Conservation (phyloP, 2,113 vertebrate genomes). For the Cervus canadensis region DNA sequence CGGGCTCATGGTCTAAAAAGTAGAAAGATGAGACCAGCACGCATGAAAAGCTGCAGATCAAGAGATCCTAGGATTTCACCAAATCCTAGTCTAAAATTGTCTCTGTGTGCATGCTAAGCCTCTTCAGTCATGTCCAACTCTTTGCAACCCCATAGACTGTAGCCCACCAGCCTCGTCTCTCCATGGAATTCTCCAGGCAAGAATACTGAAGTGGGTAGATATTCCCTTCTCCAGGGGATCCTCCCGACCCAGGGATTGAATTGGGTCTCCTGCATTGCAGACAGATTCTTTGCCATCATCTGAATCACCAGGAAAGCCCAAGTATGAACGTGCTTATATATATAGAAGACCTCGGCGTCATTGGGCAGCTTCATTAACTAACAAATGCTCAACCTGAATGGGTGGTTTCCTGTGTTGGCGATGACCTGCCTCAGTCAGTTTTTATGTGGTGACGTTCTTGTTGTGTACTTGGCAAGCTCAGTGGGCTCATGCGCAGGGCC, state of each 20-base stretch:
- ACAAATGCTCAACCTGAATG: not conserved
- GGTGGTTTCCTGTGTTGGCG: not conserved
- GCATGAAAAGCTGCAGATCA: not conserved
- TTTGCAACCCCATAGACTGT: not conserved
- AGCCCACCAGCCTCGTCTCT: not conserved
- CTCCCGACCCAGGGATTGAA: not conserved
- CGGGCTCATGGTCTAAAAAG: not conserved
- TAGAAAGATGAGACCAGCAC: not conserved
- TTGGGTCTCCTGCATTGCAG: not conserved
- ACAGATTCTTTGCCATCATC: not conserved
- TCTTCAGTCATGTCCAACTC: not conserved
- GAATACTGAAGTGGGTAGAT: not conserved
- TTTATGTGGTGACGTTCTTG: not conserved
- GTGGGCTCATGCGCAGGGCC: not conserved
- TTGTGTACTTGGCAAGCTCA: not conserved
- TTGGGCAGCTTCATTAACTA: not conserved
- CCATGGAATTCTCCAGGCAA: not conserved
- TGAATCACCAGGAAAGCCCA: not conserved
- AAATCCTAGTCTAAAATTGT: not conserved
- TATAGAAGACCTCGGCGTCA: not conserved
- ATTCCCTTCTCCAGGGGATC: not conserved
- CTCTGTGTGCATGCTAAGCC: not conserved
- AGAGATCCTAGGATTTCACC: not conserved
- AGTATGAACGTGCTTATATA: not conserved
- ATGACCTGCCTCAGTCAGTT: not conserved